These are phyloP conservation scores for Anableps anableps DNA, from an alignment of 2,797 vertebrate species.

Conservation along the genomic window DNA sequence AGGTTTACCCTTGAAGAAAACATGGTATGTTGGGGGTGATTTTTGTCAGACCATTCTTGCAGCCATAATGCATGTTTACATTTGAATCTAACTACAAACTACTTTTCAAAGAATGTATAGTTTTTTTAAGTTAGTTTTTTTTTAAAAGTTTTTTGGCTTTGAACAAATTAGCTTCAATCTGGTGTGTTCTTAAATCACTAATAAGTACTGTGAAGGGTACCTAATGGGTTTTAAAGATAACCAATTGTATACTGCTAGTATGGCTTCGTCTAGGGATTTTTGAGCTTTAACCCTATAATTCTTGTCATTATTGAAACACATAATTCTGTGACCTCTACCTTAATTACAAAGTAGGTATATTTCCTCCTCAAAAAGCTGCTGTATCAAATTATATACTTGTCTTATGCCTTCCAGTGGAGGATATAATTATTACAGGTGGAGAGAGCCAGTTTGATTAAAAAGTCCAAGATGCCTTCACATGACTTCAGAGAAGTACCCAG, in stretches of 20 bases:
- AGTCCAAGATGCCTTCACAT: too few relatives aligned
- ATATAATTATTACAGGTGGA: background rate
- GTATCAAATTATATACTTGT: background rate
- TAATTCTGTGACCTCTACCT: background rate
- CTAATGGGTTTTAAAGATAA: background rate
- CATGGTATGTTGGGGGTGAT: conserved; percentile 19
- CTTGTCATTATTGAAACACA: too few relatives aligned
- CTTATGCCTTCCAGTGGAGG: background rate
- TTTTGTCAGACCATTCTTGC: conserved; percentile 9
- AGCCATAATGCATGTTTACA: conserved; percentile 17
- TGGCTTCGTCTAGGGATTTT: background rate
- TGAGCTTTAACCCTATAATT: background rate
- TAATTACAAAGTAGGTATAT: too few relatives aligned
- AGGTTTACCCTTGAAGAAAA: conserved; percentile 13
- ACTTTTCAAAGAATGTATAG: conserved; percentile 3
- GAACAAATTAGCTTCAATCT: background rate
- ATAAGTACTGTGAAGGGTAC: background rate
- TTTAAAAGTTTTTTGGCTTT: background rate
- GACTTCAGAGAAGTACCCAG: background rate
- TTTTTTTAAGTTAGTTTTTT: too few relatives aligned
- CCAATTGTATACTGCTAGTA: background rate
- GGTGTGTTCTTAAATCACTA: background rate
- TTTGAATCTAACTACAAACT: conserved; percentile 3
- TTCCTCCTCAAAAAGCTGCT: too few relatives aligned
- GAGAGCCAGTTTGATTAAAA: background rate